Percentiles rank a stretch among this genome's conserved stretches.
Evolutionary conservation across 2,797 vertebrate genomes (phyloP).

Genomic region (Rhynchotus rufescens): DNA sequence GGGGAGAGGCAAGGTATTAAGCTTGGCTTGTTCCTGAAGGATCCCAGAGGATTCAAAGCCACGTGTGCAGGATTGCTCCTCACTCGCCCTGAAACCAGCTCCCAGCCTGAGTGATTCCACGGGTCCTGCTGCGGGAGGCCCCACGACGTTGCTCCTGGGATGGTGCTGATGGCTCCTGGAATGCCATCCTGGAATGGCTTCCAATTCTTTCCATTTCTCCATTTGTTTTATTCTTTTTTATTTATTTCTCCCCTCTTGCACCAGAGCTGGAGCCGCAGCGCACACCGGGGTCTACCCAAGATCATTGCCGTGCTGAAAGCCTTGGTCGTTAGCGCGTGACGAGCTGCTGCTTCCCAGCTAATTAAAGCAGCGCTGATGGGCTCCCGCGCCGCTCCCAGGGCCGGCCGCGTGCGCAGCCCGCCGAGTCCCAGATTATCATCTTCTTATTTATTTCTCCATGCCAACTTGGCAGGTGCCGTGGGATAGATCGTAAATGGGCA

Average conservation of each 20-base stretch:
- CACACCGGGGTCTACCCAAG: rapidly evolving
- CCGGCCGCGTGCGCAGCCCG: rapidly evolving
- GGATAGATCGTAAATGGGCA: not conserved
- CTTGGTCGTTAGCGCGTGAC: not conserved
- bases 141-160: too few relatives aligned
- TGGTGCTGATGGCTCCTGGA: too few relatives aligned
- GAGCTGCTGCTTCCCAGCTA: not conserved
- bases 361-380: not conserved
- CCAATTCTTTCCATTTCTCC: too few relatives aligned
- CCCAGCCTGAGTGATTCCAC: too few relatives aligned
- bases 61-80: rapidly evolving
- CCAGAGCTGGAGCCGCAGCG: not conserved
- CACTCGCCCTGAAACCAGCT: rapidly evolving
- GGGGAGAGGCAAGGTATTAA: not conserved
- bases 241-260: not conserved
- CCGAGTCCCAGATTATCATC: too few relatives aligned
- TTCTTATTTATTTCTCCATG: not conserved
- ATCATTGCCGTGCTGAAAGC: rapidly evolving
- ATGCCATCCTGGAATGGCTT: too few relatives aligned
- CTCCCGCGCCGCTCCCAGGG: not conserved
- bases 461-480: rapidly evolving
- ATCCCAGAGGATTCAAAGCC: not conserved
- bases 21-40: not conserved
- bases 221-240: not conserved
- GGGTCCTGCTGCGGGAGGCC: too few relatives aligned